These are phyloP conservation scores for Sweltsa coloradensis DNA, from an alignment of 1,140 invertebrate genomes.

Conservation along the genomic window DNA sequence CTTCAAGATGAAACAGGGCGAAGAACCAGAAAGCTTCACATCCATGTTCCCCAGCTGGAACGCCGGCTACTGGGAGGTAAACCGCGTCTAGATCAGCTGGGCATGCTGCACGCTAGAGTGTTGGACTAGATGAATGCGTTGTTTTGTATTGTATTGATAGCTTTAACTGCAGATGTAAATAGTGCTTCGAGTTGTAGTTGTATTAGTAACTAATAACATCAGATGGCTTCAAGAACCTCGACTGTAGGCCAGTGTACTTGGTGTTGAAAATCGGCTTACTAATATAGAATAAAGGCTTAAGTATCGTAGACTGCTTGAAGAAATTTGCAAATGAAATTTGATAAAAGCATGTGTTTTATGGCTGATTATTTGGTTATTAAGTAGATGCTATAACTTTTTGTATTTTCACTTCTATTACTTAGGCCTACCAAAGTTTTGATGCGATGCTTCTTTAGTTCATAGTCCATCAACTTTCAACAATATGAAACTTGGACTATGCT, in stretches of 20 bases:
- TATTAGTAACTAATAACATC: background rate
- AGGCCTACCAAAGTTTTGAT: background rate
- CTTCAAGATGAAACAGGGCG: slow-evolving; percentile 48
- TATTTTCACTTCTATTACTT: background rate
- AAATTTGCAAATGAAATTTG: background rate
- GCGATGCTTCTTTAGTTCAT: background rate
- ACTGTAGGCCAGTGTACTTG: background rate
- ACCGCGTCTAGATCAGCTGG: background rate
- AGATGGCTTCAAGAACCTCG: background rate
- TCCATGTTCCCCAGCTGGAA: slow-evolving; percentile 57
- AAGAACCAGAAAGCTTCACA: slow-evolving; percentile 54
- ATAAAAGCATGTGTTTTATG: background rate
- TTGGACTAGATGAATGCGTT: background rate
- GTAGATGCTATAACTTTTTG: background rate
- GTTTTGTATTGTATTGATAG: background rate
- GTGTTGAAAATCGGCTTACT: background rate
- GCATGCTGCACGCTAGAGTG: background rate
- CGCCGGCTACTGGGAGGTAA: slow-evolving; percentile 44
- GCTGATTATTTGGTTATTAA: background rate
- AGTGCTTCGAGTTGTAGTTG: background rate
- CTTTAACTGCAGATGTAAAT: background rate
- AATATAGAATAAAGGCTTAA: background rate
- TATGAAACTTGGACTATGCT: background rate
- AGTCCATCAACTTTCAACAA: background rate
- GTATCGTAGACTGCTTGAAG: background rate